Base-by-base conservation (phyloP, 2,888 invertebrate species). In the Euzetes globulus region DNA sequence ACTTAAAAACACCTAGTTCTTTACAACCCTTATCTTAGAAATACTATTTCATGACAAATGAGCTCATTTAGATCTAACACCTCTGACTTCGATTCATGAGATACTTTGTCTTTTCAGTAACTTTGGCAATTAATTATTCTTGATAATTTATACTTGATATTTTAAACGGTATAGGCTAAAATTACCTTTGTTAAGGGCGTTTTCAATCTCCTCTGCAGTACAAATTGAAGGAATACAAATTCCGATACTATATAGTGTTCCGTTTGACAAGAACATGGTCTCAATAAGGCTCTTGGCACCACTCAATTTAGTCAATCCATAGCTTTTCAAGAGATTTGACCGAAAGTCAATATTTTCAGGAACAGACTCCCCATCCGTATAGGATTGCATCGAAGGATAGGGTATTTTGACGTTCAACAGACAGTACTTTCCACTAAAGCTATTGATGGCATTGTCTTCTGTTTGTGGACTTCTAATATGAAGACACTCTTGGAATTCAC, bases 401-500 rank as follows among this genome's bases (percentile, higher is more conserved):
- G 74, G 74, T 2, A 58, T 27, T 45, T 70, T 74, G 17, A 52
- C 47, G n/a, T 74, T 70, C 74, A 74, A 55, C 29, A 74, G 19
- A 41, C 74, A 74, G 41, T 74, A 74, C 25, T 74, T 68, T 19
- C 70, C 70, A 19, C 50, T 47, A n/a, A 74, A n/a, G 6, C 15
- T 71, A 13, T 52, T 70, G 17, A n/a, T n/a, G n/a, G n/a, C n/a
- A n/a, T 27, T 52, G 22, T 25, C 0, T 5, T 50, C n/a, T 27
- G 25, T 63, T 15, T 45, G n/a, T 7, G 70, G 74, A 70, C 50
- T 45, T 27, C 47, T 68, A 25, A 74, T 52, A n/a, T 71, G 17
- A 15, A 74, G 19, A 70, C 74, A 74, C 22, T 74, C 74, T 25
- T 74, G 71, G 25, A 29, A 74, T 74, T 74, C 74, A 41, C 74